Base-by-base conservation (phyloP, 2,113 vertebrate species). In the Hyperoodon ampullatus region DNA sequence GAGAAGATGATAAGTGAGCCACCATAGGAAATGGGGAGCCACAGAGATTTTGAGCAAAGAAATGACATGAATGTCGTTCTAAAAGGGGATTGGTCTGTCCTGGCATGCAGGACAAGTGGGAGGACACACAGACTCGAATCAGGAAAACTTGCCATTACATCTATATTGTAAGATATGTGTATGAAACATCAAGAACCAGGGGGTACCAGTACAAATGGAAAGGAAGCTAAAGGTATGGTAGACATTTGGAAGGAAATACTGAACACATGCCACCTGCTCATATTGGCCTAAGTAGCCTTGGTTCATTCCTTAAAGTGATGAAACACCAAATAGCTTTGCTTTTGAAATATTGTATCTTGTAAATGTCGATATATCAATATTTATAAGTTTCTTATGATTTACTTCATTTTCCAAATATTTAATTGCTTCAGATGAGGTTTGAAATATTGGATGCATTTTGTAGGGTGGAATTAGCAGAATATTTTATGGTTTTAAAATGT, bases 321-420 rank as follows among this genome's bases (percentile, higher is more conserved):
- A 89, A 92, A 89, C 23, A 50, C 7, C 61, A 88, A 50, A 26
- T 26, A 21, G 19, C n/a, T 88, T 70, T 30, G 68, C 21, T 75
- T 55, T 58, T 4, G 33, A 47, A 92, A 81, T 55, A 83, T 26
- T 61, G 8, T 55, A 9, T 47, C 74, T 39, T 42, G 33, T 47
- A 90, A 71, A 70, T 71, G 15, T 60, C 21, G 83, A 11, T 44
- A 26, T 42, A 74, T 19, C 10, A 42, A 65, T 42, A 72, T 78
- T 39, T 88, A 42, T 26, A 96, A 11, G 12, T 83, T 77, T 35
- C 35, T 92, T 35, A 23, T 19, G 8, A 35, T 86, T 75, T 92
- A 82, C 9, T 72, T 87, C 10, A 53, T 93, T 95, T 95, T 80
- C 70, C 26, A 94, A 58, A 94, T 85, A n/a, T 44, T 71, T 61